Base-by-base conservation (phyloP, 2,113 vertebrate species). In the Trogon melanurus region DNA sequence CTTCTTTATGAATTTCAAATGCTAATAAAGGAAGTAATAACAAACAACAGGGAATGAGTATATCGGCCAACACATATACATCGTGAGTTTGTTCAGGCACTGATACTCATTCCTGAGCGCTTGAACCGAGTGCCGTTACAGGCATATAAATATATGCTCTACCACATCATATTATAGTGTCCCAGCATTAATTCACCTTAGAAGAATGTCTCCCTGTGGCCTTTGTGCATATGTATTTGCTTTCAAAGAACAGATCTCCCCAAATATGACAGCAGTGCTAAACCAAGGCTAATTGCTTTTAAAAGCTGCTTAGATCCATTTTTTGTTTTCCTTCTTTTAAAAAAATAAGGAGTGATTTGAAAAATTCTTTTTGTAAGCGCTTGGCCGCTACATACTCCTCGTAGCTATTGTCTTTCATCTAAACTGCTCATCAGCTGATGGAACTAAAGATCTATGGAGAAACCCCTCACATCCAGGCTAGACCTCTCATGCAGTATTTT, bases 51-150 rank as follows among this genome's bases (percentile, higher is more conserved):
- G 71, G 90, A 89, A 73, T 6, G 21, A 94, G 80, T 89, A 58
- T 53, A 61, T 94, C 76, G 78, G 96, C 95, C 96, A 96, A 93
- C 51, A 89, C 15, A 96, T 57, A 94, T 78, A 79, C 15, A 91
- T 91, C 76, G 32, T 57, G 58, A 92, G 85, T 88, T 91, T 96
- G 79, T 93, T 96, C 95, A 91, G 93, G 93, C 89, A 92, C 74
- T 56, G 44, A 67, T 47, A 66, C 2, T 95, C 91, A 97, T 94
- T 96, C 85, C 91, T 91, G 78, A 93, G 67, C 34, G 26, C 51
- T 91, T 78, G 72, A 70, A 66, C 36, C 50, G 53, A 57, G 21
- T 73, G 50, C 16, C 90, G n/a, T 87, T 93, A 58, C 67, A 85
- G 76, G 21, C 72, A 85, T 89, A 85, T 34, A 90, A 92, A 80